Percentiles rank a stretch among this genome's conserved stretches.
phyloP scores from a whole-genome alignment of 2,797 vertebrate species.

The Florisuga fusca region DNA sequence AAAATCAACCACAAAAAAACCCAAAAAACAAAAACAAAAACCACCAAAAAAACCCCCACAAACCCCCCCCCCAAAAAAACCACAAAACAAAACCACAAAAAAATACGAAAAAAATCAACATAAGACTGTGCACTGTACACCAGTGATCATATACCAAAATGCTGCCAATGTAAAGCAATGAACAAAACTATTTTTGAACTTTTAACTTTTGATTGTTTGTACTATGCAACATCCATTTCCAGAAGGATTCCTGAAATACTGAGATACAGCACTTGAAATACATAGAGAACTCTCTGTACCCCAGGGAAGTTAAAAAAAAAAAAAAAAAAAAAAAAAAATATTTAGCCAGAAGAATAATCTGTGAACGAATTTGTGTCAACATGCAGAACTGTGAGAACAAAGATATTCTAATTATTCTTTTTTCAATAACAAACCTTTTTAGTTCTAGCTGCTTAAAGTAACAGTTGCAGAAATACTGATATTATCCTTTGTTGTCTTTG shows the following conservation, averaged over 20 bases:
- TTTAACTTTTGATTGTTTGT: not conserved
- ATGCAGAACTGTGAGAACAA: not conserved
- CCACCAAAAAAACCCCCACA: too few species aligned
- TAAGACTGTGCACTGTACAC: not conserved
- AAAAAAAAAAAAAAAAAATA: not conserved
- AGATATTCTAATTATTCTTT: not conserved
- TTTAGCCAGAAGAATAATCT: not conserved
- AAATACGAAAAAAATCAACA: not conserved
- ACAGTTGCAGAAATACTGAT: not conserved
- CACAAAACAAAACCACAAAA: too few species aligned
- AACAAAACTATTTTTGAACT: not conserved
- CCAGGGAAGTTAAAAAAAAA: not conserved
- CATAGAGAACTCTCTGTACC: not conserved
- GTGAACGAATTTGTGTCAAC: not conserved
- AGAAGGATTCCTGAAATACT: not conserved
- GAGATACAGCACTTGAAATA: not conserved
- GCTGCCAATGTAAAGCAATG: not conserved
- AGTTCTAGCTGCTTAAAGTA: not conserved
- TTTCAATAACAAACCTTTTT: not conserved
- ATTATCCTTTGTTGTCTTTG: not conserved
- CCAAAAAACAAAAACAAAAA: too few species aligned
- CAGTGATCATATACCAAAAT: not conserved
- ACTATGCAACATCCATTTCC: not conserved
- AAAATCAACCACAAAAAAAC: too few species aligned
- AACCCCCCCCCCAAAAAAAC: too few species aligned